These are phyloP conservation scores for Colostygia pectinataria DNA, from an alignment of 2,888 invertebrate species.

Conservation along the genomic window DNA sequence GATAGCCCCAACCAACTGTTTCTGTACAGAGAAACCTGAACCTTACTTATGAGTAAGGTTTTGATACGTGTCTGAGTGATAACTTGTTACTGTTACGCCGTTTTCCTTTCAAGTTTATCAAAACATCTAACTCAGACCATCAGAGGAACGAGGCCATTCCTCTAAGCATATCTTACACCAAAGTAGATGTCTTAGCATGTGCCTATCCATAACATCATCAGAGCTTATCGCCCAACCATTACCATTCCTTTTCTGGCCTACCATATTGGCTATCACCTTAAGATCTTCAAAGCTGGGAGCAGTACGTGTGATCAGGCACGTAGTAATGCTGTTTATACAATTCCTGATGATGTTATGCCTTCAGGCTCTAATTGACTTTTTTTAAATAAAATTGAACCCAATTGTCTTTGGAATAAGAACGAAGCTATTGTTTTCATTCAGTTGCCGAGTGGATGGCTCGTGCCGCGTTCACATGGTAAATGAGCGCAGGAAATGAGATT, in stretches of 20 bases:
- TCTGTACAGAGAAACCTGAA: too few relatives aligned
- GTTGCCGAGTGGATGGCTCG: slow-evolving; percentile 17
- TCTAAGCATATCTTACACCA: slow-evolving; percentile 6
- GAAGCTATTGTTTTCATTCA: slow-evolving; percentile 20
- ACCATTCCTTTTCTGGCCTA: slow-evolving; percentile 11
- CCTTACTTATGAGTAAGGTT: too few relatives aligned
- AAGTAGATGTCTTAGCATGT: neutral
- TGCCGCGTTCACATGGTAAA: slow-evolving; percentile 23
- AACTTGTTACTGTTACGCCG: neutral
- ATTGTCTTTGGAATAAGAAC: slow-evolving; percentile 10
- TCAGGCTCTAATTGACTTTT: slow-evolving; percentile 29
- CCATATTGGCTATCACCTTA: slow-evolving; percentile 7
- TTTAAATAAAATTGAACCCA: slow-evolving; percentile 23
- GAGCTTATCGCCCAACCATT: neutral
- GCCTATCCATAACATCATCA: slow-evolving; percentile 3
- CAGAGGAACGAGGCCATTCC: neutral
- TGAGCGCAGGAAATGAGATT: slow-evolving; percentile 12
- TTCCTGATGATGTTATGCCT: slow-evolving; percentile 30
- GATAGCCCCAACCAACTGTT: too few relatives aligned
- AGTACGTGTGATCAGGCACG: slow-evolving; percentile 31
- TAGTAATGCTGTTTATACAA: slow-evolving; percentile 31
- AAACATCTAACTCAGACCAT: slow-evolving; percentile 1
- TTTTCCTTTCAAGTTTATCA: neutral
- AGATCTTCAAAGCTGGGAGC: slow-evolving; percentile 8
- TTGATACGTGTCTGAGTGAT: too few relatives aligned